Base-by-base conservation (phyloP, 1,140 invertebrate species). In the Trichonephila clavipes region DNA sequence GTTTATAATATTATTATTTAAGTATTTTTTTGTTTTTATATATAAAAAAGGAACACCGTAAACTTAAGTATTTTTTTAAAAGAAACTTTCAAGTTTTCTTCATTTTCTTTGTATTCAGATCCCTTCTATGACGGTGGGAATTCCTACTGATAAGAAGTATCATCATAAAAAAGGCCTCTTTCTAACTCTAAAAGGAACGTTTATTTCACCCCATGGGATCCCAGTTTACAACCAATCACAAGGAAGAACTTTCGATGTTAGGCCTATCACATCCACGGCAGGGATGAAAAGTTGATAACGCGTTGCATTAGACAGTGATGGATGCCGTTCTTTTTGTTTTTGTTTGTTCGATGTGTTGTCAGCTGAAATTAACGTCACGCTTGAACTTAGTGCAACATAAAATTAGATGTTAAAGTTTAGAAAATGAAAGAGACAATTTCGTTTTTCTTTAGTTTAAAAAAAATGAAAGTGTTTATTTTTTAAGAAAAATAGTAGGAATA, bases 271-370 rank as follows among this genome's bases (percentile, higher is more conserved):
- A 83, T 59, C 40, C 82, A 83, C 7, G 40, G n/a, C 12, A 5
- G 44, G 81, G 28, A 83, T 83, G 82, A 83, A 58, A 83, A 58
- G 44, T 83, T 83, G 82, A 83, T 83, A 83, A 28, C 82, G 82
- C 82, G 19, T 83, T 83, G 82, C 82, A 83, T 58, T 7, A 51
- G 82, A 83, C 82, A 58, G 51, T 83, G 82, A 83, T 83, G 82
- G 82, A 83, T 83, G 82, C 51, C 28, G 69, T 0, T 24, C 7
- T 44, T 19, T 21, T 40, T 8, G 69, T n/a, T 82, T n/a, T 12
- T 51, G n/a, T 59, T 14, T 0, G 82, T 51, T 19, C 44, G n/a
- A n/a, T 59, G 19, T 58, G 51, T 51, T 83, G 40, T 59, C 82
- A 51, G 51, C 51, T 83, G 44, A 59, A 83, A 83, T 83, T 83